Conservation (phyloP, 2,888 invertebrate species). For the Drosophila mimica region DNA sequence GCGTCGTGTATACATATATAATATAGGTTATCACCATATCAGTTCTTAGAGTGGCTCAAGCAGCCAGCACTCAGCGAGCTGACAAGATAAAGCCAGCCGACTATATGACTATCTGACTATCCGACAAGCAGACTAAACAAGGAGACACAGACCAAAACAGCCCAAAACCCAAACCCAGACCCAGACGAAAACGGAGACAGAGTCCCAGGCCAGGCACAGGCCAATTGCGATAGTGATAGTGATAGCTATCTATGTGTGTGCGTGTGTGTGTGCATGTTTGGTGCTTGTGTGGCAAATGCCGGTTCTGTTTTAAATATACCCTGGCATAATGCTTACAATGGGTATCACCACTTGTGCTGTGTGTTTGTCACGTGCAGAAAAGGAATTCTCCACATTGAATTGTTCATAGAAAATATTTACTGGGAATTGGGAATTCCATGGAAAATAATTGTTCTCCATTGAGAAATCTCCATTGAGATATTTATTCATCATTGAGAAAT, state of each 20-base stretch:
- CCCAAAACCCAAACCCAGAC: conserved; percentile 13
- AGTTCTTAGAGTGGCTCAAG: conserved; percentile 40
- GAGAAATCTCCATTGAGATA: neutral
- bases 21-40: conserved; percentile 78
- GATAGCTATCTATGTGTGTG: conserved; percentile 24
- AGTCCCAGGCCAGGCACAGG: conserved; percentile 24
- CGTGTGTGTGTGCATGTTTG: conserved; percentile 20
- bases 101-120: conserved; percentile 17
- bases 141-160: conserved; percentile 53
- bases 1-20: conserved; percentile 20
- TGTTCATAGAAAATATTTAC: neutral
- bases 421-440: neutral
- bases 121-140: conserved; percentile 39
- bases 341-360: neutral
- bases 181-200: conserved; percentile 3
- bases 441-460: neutral
- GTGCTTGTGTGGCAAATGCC: conserved; percentile 59
- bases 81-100: conserved; percentile 69
- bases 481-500: neutral
- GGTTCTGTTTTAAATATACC: conserved; percentile 40
- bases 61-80: conserved; percentile 35
- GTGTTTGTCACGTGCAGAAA: neutral
- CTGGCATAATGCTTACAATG: neutral
- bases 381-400: neutral
- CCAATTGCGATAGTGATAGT: conserved; percentile 53